phyloP scores from a whole-genome alignment of 2,797 vertebrate genomes.

The Sebastes ruberrimus region DNA sequence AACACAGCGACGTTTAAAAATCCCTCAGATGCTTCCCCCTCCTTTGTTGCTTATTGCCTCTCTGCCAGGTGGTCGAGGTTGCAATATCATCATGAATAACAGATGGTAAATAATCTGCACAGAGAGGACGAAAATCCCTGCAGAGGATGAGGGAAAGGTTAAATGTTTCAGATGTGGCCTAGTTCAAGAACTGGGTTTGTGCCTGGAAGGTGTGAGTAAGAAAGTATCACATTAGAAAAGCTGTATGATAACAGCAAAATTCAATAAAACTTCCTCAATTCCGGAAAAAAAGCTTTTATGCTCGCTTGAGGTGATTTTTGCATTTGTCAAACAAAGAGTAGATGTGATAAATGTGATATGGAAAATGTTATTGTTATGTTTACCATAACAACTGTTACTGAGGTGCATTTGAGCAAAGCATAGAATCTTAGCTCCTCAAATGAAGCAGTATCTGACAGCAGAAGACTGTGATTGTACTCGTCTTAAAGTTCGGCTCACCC shows the following conservation, averaged over 20 bases:
- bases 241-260: no score
- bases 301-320: no score
- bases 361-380: no score
- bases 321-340: no score
- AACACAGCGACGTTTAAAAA: background rate
- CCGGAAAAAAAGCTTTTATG: no score
- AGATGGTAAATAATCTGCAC: constrained; percentile 54
- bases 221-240: background rate
- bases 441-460: background rate
- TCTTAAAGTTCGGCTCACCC: background rate
- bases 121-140: constrained; percentile 38
- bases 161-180: background rate
- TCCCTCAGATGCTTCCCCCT: background rate
- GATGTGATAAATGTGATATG: no score
- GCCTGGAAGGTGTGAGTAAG: background rate
- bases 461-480: background rate
- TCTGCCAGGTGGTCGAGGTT: constrained; percentile 45
- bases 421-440: background rate
- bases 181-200: constrained; percentile 5
- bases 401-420: background rate
- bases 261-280: no score
- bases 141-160: constrained; percentile 23
- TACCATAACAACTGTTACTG: background rate
- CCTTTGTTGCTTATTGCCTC: constrained; percentile 7
- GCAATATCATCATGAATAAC: constrained; percentile 42